Evolutionary conservation across 2,888 invertebrate species (phyloP), one percentile per base, ranked within the genome.

Genomic region (Eupithecia centaureata): DNA sequence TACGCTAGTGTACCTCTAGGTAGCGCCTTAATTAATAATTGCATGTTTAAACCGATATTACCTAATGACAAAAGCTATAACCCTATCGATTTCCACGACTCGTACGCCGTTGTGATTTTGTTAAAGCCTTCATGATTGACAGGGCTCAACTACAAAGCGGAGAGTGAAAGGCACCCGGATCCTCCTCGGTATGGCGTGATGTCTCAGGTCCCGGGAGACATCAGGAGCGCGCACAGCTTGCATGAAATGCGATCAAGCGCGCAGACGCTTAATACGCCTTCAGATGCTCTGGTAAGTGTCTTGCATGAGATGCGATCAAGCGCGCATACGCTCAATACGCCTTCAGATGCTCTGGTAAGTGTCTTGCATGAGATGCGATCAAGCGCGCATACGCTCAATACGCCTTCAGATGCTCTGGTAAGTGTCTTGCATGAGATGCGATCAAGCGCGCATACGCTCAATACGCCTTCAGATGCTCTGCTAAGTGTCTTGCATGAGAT

Each of bases 111-210:
- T 27, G 13, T 52, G 27, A 52, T 15, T n/a, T 10, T 27, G 52
- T 27, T 52, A 52, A 25, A 27, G 25, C 58, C 32, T 32, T 18
- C 35, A 18, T 28, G n/a, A 30, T 57, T 63, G 57, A 30, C 77
- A 92, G 92, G 91, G 78, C 88, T 89, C 71, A 88, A 90, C 75
- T 88, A 89, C 77, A 83, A 89, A 0, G 83, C 88, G 32, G 91
- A 91, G 32, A 73, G 83, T 12, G 91, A 91, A 70, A 81, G 89
- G 1, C 91, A 88, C 0, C 92, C 93, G 0, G 92, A 92, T 71
- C 92, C 92, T 0, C 92, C 92, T 0, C 91, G 90, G 7, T 93
- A 92, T 73, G 90, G 91, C 2, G 77, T 91, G 12, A 83, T 89
- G 54, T 87, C 91, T 0, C 90, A 90, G 0, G 87, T 88, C 0